These are phyloP conservation scores for Scaeva pyrastri DNA, from an alignment of 2,888 invertebrate genomes.

Conservation along the genomic window DNA sequence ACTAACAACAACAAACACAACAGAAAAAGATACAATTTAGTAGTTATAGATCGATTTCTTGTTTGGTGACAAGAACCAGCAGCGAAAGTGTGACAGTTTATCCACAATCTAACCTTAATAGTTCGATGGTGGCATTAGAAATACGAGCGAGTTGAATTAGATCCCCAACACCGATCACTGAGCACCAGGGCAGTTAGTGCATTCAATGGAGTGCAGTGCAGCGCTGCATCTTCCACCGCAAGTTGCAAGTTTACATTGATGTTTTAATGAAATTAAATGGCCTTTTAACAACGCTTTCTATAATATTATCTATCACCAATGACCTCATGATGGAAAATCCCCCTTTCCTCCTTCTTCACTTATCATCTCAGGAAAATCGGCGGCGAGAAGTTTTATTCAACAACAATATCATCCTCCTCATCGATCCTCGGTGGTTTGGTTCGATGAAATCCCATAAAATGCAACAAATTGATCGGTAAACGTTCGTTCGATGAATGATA, in stretches of 20 bases:
- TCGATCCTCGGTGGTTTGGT: no score
- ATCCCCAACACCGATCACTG: slow-evolving; percentile 1
- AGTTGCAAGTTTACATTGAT: slow-evolving; percentile 10
- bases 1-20: slow-evolving; percentile 1
- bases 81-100: slow-evolving; percentile 74
- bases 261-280: slow-evolving; percentile 67
- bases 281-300: slow-evolving; percentile 64
- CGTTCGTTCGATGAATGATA: slow-evolving; percentile 65
- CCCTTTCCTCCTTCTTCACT: neutral
- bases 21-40: neutral
- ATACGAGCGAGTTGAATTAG: no score
- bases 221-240: no score
- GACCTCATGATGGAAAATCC: slow-evolving; percentile 12
- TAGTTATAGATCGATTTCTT: slow-evolving; percentile 38
- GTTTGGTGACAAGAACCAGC: slow-evolving; percentile 48
- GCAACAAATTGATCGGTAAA: slow-evolving; percentile 74
- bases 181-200: neutral
- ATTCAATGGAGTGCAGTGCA: no score
- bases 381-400: neutral
- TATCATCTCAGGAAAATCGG: neutral
- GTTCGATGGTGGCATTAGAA: neutral
- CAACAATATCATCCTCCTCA: neutral
- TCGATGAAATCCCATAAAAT: slow-evolving; percentile 56
- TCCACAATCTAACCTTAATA: slow-evolving; percentile 68
- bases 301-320: slow-evolving; percentile 24